These are phyloP conservation scores for Crenuchus spilurus DNA, from an alignment of 2,797 vertebrate species.

Conservation along the genomic window DNA sequence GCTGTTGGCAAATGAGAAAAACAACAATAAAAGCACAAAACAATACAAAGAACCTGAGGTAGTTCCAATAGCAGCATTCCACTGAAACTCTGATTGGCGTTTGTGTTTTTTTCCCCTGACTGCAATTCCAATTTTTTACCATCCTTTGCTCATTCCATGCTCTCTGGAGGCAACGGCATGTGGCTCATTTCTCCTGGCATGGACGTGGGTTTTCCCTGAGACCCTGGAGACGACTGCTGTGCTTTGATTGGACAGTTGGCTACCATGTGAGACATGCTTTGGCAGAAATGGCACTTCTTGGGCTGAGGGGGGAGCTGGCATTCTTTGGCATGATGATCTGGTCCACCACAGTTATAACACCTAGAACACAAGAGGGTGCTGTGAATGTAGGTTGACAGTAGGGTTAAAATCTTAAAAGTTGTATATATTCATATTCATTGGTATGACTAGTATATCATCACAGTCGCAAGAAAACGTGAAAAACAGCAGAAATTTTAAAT, in stretches of 20 bases:
- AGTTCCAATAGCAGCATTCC: slow-evolving; percentile 58
- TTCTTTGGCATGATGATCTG: slow-evolving; percentile 93
- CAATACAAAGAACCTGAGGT: slow-evolving; percentile 72
- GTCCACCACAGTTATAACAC: slow-evolving; percentile 90
- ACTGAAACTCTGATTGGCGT: slow-evolving; percentile 61
- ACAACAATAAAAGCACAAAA: neutral
- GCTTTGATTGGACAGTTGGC: slow-evolving; percentile 86
- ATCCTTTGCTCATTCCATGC: slow-evolving; percentile 58
- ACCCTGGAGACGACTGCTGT: slow-evolving; percentile 78
- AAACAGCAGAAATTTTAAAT: too few species aligned
- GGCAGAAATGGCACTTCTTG: slow-evolving; percentile 94
- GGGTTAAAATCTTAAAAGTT: too few species aligned
- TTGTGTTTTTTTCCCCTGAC: slow-evolving; percentile 53
- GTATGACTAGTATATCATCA: too few species aligned
- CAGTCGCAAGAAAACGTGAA: too few species aligned
- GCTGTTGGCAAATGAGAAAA: slow-evolving; percentile 46
- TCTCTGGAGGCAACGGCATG: slow-evolving; percentile 69
- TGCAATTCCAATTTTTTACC: slow-evolving; percentile 33
- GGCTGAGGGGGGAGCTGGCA: slow-evolving; percentile 92
- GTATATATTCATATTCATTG: too few species aligned
- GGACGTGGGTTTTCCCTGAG: slow-evolving; percentile 80
- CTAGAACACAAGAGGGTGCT: slow-evolving; percentile 60
- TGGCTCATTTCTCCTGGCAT: slow-evolving; percentile 76
- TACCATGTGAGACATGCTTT: slow-evolving; percentile 91
- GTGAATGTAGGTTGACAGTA: neutral